phyloP scores from a whole-genome alignment of 2,113 vertebrate species.

The Uropsilus gracilis region DNA sequence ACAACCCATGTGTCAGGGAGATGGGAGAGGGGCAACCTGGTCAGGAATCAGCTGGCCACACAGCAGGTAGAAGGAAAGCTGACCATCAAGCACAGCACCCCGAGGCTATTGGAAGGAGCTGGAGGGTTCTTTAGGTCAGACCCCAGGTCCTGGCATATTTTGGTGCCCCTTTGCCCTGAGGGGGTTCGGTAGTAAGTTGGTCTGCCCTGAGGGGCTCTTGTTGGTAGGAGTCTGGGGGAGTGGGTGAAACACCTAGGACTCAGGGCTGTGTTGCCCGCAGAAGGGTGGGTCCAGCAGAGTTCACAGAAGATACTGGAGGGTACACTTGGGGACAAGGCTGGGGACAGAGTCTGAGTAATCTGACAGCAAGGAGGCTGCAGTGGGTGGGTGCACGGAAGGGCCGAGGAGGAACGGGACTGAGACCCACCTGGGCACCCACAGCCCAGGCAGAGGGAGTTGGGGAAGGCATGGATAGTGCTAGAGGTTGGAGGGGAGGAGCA shows the following conservation, averaged over 20 bases:
- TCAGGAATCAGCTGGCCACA: no score
- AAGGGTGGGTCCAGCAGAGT: not conserved
- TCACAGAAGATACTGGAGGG: not conserved
- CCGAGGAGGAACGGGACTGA: no score
- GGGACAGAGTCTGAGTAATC: not conserved
- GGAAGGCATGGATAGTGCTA: not conserved
- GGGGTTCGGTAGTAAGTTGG: fast-evolving
- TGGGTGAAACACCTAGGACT: not conserved
- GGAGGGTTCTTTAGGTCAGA: no score
- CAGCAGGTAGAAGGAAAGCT: no score
- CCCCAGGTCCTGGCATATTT: no score
- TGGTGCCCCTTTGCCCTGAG: not conserved
- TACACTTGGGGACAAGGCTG: not conserved
- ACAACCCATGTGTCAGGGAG: no score
- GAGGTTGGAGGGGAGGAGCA: not conserved
- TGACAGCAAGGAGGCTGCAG: not conserved
- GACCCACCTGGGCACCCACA: not conserved
- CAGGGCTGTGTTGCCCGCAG: not conserved
- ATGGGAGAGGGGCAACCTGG: no score
- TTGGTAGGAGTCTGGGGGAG: no score
- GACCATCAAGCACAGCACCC: no score
- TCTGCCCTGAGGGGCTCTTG: not conserved
- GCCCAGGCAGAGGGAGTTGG: not conserved
- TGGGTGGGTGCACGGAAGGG: fast-evolving
- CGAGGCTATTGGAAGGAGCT: no score